These are phyloP conservation scores for Halcyon badia DNA, from an alignment of 2,797 vertebrate species.

Conservation along the genomic window DNA sequence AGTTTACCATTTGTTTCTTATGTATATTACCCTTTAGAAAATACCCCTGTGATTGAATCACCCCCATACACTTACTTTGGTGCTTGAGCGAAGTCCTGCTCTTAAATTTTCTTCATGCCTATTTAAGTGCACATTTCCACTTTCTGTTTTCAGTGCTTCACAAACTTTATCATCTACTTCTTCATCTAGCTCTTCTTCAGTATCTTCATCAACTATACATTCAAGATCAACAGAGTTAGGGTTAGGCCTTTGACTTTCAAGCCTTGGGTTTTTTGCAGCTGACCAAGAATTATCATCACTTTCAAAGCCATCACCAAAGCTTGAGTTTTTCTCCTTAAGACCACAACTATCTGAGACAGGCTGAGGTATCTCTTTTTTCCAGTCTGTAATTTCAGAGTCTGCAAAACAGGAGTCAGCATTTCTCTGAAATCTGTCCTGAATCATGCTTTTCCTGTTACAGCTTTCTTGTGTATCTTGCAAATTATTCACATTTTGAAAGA, in stretches of 20 bases:
- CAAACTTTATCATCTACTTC: neutral
- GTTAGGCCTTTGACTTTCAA: neutral
- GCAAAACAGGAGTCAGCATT: neutral
- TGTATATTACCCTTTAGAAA: neutral
- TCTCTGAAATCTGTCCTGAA: neutral
- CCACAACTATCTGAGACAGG: neutral
- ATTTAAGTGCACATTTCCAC: conserved; percentile 1
- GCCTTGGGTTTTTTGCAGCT: neutral
- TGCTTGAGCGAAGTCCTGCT: neutral
- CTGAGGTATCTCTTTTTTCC: neutral
- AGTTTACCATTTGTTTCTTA: neutral
- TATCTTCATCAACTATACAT: neutral
- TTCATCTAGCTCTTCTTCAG: neutral
- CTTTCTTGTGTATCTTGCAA: neutral
- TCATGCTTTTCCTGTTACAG: neutral
- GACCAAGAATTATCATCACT: conserved; percentile 9
- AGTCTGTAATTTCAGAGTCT: neutral
- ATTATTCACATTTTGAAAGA: conserved; percentile 72
- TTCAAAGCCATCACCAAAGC: neutral
- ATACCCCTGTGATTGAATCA: neutral
- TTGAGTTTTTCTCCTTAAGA: neutral
- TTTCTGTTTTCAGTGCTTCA: conserved; percentile 24
- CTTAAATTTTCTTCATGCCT: neutral
- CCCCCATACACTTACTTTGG: conserved; percentile 21
- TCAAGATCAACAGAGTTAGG: neutral